Evolutionary conservation across 2,888 invertebrate species (phyloP).

Genomic region (Pyrochroa serraticornis): DNA sequence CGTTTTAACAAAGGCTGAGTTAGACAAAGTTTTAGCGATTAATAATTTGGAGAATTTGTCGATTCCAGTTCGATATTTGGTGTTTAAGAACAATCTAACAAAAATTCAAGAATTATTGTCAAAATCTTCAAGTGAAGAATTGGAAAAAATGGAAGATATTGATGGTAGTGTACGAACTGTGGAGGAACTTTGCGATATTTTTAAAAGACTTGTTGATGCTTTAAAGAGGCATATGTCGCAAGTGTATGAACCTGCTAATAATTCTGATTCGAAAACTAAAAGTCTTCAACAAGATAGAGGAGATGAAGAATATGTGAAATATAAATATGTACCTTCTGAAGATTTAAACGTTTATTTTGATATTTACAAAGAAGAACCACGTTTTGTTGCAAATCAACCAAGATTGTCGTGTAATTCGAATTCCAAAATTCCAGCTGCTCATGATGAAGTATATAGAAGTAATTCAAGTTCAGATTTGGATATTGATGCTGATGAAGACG

Average conservation of each 20-base stretch:
- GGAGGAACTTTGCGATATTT: constrained; percentile 45
- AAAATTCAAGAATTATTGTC: constrained; percentile 43
- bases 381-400: too few relatives aligned
- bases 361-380: constrained; percentile 5
- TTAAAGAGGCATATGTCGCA: constrained; percentile 28
- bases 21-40: constrained; percentile 43
- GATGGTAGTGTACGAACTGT: too few relatives aligned
- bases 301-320: constrained; percentile 21
- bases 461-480: neutral
- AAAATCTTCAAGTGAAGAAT: constrained; percentile 33
- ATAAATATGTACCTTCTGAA: constrained; percentile 4
- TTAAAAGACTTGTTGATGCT: constrained; percentile 45
- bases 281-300: neutral
- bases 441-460: too few relatives aligned
- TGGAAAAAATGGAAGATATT: constrained; percentile 41
- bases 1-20: constrained; percentile 44
- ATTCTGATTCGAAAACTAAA: neutral
- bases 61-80: constrained; percentile 46
- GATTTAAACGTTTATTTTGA: neutral
- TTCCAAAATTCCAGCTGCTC: too few relatives aligned
- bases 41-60: constrained; percentile 53
- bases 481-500: neutral
- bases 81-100: constrained; percentile 45
- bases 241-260: neutral
- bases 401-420: too few relatives aligned